Base-by-base conservation (phyloP, 1,140 invertebrate genomes). In the Neodiprion virginianus region DNA sequence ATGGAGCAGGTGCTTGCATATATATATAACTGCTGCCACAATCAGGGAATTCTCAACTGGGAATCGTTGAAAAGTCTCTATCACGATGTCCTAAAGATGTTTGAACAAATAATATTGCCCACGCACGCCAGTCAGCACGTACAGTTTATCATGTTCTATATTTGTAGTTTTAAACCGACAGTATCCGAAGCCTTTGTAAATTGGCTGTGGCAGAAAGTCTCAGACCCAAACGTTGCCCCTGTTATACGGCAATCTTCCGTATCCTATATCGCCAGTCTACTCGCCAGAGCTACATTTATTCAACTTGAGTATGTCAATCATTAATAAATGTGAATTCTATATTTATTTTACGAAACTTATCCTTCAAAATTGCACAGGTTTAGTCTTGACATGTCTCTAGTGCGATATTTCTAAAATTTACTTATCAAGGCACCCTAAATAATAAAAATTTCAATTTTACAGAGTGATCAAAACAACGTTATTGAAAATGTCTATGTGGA, bases 141-240 rank as follows among this genome's bases (percentile, higher is more conserved):
- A 7, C 96, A 96, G 85, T 97, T 94, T 85, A 81, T 95, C 3
- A 88, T 95, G 81, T 96, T 96, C 86, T 93, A 94, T 79, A 86
- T 95, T 70, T 92, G 93, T 83, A 93, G 93, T 80, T 90, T 95
- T 73, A 93, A 93, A 86, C 81, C 86, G n/a, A 86, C 88, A 12
- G 83, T 96, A 48, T 85, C 89, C 10, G 93, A 95, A 78, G 90
- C 89, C 11, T 95, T 96, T 85, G 80, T 95, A n/a, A 89, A 88
- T 77, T 92, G 90, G 81, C 85, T 96, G 7, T 97, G 95, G 95
- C 90, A 91, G 71, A 95, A 94, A 87, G 91, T 95, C 65, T 90
- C 89, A 67, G 89, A 93, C 86, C 91, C 91, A 7, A 94, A 92
- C 83, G 86, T 91, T 10, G 87, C 93, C 1, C 79, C 89, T 2